Conservation (phyloP, 2,888 invertebrate species). For the Himalopsyche tibetana region DNA sequence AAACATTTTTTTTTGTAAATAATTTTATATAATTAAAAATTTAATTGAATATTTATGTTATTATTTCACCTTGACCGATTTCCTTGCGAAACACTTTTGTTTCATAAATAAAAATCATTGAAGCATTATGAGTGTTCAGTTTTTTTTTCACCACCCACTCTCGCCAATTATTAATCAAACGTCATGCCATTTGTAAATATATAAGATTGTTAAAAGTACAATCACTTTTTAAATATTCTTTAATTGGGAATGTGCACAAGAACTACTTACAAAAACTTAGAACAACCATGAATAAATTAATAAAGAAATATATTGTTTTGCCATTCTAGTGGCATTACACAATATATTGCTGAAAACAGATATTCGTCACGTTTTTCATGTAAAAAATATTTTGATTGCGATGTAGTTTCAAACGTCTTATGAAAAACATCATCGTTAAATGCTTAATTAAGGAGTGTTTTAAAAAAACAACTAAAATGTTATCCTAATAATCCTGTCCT, state of each 20-base stretch:
- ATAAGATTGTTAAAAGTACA: constrained; percentile 10
- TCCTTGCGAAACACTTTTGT: constrained; percentile 7
- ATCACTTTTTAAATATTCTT: constrained; percentile 8
- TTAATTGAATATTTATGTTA: background rate
- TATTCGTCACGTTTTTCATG: no score
- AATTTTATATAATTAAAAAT: background rate
- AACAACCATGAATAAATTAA: background rate
- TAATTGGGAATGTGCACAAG: constrained; percentile 1
- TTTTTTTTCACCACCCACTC: constrained; percentile 44
- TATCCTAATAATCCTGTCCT: no score
- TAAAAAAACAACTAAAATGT: no score
- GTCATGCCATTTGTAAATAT: constrained; percentile 52
- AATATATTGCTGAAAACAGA: background rate
- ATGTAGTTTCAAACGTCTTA: no score
- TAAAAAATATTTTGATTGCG: no score
- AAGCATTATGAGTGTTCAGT: constrained; percentile 6
- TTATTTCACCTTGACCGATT: constrained; percentile 14
- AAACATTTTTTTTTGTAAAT: background rate
- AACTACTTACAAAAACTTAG: background rate
- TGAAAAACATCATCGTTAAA: no score
- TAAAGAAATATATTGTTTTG: background rate
- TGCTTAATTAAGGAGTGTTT: no score
- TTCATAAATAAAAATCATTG: constrained; percentile 29
- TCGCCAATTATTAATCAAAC: constrained; percentile 56
- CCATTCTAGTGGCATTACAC: background rate